Percentiles rank a stretch among this genome's conserved stretches.
Evolutionary conservation across 2,113 vertebrate species (phyloP).

Genomic region (Laticauda laticaudata): DNA sequence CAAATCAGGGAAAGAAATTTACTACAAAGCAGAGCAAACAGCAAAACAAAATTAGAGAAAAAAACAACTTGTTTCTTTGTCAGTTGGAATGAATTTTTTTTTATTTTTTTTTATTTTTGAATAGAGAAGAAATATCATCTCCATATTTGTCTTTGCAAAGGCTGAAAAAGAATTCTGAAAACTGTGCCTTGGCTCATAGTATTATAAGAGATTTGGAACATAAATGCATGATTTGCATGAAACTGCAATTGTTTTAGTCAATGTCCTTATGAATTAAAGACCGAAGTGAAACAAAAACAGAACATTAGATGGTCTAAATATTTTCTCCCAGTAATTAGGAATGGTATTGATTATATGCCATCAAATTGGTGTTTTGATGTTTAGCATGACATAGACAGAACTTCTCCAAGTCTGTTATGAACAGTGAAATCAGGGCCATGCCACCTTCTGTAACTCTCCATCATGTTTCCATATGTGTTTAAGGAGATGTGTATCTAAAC

Average conservation of each 20-base stretch:
- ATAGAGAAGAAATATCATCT: background rate
- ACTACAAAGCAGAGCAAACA: background rate
- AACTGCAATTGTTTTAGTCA: background rate
- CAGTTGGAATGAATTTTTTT: background rate
- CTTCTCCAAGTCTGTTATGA: background rate
- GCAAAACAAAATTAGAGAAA: background rate
- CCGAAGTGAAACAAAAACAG: background rate
- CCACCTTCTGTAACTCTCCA: background rate
- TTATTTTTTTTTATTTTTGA: background rate
- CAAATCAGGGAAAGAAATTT: background rate
- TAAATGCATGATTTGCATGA: background rate
- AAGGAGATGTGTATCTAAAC: background rate
- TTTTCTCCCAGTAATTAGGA: background rate
- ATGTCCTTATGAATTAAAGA: background rate
- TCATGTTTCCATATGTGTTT: background rate
- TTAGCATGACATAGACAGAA: background rate
- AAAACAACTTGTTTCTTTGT: background rate
- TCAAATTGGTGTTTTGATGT: background rate
- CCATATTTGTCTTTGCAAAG: background rate
- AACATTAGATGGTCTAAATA: background rate
- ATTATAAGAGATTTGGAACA: background rate
- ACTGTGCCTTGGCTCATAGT: background rate
- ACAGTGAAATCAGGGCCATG: background rate
- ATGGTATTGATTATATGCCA: background rate
- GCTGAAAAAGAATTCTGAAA: background rate